These are phyloP conservation scores for Hycleus cichorii DNA, from an alignment of 1,140 invertebrate genomes.

Conservation along the genomic window DNA sequence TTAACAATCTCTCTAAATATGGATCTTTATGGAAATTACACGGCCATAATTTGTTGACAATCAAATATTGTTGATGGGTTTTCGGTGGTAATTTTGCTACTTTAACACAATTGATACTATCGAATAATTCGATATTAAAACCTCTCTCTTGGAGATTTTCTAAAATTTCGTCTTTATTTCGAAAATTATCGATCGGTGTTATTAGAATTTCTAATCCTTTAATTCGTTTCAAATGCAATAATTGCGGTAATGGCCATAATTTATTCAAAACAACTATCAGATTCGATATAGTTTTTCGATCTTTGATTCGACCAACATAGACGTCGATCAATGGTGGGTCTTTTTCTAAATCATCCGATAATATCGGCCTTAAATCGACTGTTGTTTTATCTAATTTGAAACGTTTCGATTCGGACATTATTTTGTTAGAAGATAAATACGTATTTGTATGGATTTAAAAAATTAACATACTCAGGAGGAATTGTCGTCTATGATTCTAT, in stretches of 20 bases:
- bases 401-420: constrained; percentile 19
- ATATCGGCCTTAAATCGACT: constrained; percentile 37
- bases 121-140: constrained; percentile 46
- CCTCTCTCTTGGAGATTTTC: constrained; percentile 43
- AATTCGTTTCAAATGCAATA: constrained; percentile 69
- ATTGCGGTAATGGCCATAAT: constrained; percentile 49
- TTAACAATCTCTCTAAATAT: constrained; percentile 56
- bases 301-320: constrained; percentile 51
- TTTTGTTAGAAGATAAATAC: background rate
- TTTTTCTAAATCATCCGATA: constrained; percentile 46
- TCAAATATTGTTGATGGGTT: constrained; percentile 60
- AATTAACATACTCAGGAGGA: no score
- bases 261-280: constrained; percentile 52
- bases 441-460: no score
- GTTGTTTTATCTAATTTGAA: constrained; percentile 19
- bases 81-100: constrained; percentile 57
- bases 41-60: constrained; percentile 63
- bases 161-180: constrained; percentile 39
- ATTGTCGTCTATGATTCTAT: no score
- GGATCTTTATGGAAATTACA: constrained; percentile 77
- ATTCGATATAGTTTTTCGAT: constrained; percentile 55
- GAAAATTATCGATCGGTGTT: constrained; percentile 37
- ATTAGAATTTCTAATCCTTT: constrained; percentile 54
- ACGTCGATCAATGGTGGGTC: constrained; percentile 49
- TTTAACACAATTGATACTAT: constrained; percentile 46